phyloP scores from a whole-genome alignment of 2,113 vertebrate genomes.

The Caranx ignobilis region DNA sequence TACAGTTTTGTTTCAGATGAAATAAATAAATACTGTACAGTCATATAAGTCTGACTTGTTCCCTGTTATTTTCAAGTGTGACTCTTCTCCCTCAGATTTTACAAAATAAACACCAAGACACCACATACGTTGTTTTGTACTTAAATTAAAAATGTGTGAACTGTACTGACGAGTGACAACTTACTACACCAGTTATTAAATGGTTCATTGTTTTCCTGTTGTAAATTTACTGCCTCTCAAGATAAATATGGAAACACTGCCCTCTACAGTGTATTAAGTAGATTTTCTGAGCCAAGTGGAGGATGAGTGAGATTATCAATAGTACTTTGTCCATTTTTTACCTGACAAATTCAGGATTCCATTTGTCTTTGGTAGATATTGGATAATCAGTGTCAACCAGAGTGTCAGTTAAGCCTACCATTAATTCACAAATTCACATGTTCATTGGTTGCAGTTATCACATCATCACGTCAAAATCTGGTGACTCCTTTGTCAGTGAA shows the following conservation, averaged over 20 bases:
- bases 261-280: not conserved
- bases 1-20: constrained; percentile 39
- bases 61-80: not conserved
- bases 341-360: too few species aligned
- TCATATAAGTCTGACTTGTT: not conserved
- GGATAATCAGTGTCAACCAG: too few species aligned
- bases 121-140: not conserved
- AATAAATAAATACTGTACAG: constrained; percentile 65
- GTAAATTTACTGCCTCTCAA: too few species aligned
- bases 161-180: not conserved
- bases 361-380: too few species aligned
- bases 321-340: too few species aligned
- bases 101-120: not conserved
- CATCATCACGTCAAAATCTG: too few species aligned
- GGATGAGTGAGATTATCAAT: not conserved
- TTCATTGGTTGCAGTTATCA: too few species aligned
- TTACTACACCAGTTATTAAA: not conserved
- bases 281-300: not conserved
- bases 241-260: not conserved
- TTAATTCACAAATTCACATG: too few species aligned
- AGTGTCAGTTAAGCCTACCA: too few species aligned
- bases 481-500: too few species aligned
- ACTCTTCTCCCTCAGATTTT: not conserved
- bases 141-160: not conserved
- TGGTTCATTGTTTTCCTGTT: not conserved